phyloP scores from a whole-genome alignment of 2,113 vertebrate genomes.

The Paratilapia polleni region DNA sequence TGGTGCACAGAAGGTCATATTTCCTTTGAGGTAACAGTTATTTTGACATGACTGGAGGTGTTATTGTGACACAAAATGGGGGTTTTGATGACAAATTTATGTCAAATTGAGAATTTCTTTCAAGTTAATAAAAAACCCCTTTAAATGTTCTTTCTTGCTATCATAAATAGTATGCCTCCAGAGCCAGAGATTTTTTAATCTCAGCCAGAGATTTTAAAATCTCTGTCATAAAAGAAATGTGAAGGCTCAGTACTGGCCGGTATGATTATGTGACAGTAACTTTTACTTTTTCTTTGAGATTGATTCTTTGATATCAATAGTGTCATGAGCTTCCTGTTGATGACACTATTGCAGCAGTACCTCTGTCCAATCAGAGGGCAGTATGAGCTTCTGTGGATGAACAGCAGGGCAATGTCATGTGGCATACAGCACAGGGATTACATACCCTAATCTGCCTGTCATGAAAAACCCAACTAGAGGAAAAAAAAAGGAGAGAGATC shows the following conservation, averaged over 20 bases:
- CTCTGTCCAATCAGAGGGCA: not conserved
- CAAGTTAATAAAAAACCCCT: not conserved
- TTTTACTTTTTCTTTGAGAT: not conserved
- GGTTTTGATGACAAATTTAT: not conserved
- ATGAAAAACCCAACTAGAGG: conserved; percentile 44
- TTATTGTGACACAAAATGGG: not conserved
- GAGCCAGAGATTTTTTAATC: not conserved
- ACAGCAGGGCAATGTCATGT: conserved; percentile 56
- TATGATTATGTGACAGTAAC: not conserved
- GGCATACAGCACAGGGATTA: conserved; percentile 64
- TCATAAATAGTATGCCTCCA: not conserved
- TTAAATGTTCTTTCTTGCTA: not conserved
- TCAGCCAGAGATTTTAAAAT: too few species aligned
- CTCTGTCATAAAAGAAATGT: not conserved
- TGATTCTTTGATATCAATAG: not conserved
- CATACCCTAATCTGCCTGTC: conserved; percentile 67
- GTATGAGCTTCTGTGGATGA: conserved; percentile 13
- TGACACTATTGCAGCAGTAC: not conserved
- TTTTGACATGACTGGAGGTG: not conserved
- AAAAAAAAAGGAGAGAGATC: conserved; percentile 15
- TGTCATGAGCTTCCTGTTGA: conserved; percentile 25
- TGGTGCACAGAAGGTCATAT: not conserved
- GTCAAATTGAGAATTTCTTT: not conserved
- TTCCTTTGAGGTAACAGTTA: conserved; percentile 16
- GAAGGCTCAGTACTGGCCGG: not conserved